Conservation (phyloP, 2,113 vertebrate genomes). For the Mesembrinibis cayennensis region DNA sequence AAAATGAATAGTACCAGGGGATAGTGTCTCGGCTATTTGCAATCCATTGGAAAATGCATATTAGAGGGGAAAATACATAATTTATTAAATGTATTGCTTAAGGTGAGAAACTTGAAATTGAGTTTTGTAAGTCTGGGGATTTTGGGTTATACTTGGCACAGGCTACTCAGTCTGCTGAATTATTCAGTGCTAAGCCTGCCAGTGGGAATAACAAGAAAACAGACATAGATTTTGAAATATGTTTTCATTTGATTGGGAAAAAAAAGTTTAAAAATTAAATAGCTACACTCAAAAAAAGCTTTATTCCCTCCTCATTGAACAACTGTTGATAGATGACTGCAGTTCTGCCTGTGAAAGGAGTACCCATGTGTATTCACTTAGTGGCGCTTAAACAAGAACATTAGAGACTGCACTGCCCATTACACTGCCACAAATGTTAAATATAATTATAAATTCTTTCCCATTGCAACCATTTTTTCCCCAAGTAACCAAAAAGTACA, state of each 20-base stretch:
- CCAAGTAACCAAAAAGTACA: not conserved
- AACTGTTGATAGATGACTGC: not conserved
- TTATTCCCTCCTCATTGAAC: conserved; percentile 1
- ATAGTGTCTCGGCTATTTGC: not conserved
- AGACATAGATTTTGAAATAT: conserved; percentile 32
- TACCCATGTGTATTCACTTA: not conserved
- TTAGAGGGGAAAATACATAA: conserved; percentile 65
- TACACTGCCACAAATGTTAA: not conserved
- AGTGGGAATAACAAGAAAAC: conserved; percentile 50
- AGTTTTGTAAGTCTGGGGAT: conserved; percentile 56
- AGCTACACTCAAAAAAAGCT: not conserved
- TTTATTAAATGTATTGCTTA: conserved; percentile 71
- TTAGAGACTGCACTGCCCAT: not conserved
- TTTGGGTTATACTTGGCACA: conserved; percentile 53
- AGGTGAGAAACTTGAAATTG: conserved; percentile 70
- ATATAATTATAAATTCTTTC: not conserved
- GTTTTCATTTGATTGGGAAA: conserved; percentile 34
- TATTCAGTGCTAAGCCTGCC: conserved; percentile 48
- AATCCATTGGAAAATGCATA: conserved; percentile 62
- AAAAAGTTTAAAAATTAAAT: conserved; percentile 44
- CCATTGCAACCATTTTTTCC: not conserved
- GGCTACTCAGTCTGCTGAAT: conserved; percentile 52
- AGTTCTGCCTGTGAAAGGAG: not conserved
- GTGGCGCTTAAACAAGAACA: not conserved
- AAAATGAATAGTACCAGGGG: conserved; percentile 58